Percentiles rank a stretch among this genome's conserved stretches.
phyloP scores from a whole-genome alignment of 2,797 vertebrate genomes.

The Muscicapa comitata region DNA sequence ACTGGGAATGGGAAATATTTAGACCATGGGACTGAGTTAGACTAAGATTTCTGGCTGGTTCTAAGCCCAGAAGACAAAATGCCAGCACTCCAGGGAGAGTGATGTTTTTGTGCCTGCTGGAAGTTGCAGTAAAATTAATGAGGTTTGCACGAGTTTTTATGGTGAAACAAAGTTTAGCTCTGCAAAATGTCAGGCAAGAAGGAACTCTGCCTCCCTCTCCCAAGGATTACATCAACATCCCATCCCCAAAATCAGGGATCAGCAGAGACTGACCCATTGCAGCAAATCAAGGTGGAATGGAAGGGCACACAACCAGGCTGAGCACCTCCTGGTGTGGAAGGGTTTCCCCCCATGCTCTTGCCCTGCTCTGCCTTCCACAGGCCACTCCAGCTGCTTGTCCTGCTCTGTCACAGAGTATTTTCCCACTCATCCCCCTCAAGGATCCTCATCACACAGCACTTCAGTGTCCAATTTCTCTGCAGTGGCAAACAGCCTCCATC shows the following conservation, averaged over 20 bases:
- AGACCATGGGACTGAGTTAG: background rate
- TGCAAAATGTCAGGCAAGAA: background rate
- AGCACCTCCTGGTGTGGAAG: background rate
- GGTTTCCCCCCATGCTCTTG: background rate
- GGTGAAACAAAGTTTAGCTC: background rate
- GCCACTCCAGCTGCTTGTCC: background rate
- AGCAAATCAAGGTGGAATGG: background rate
- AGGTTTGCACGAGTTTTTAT: background rate
- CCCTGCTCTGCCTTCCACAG: background rate
- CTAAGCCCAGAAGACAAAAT: background rate
- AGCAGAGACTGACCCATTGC: background rate
- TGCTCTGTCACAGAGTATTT: background rate
- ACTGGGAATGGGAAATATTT: background rate
- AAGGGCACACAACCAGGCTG: background rate
- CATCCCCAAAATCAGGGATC: background rate
- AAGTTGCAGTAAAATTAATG: background rate
- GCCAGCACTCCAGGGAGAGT: background rate
- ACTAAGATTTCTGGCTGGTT: background rate
- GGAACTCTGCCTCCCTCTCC: background rate
- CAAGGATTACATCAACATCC: background rate
- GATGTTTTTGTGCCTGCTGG: background rate
- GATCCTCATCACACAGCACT: background rate
- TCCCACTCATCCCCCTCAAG: background rate
- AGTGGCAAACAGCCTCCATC: background rate
- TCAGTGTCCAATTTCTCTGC: constrained; percentile 15